Base-by-base conservation (phyloP, 35 echinoderm and acorn worm genomes). In the Hemicentrotus pulcherrimus region DNA sequence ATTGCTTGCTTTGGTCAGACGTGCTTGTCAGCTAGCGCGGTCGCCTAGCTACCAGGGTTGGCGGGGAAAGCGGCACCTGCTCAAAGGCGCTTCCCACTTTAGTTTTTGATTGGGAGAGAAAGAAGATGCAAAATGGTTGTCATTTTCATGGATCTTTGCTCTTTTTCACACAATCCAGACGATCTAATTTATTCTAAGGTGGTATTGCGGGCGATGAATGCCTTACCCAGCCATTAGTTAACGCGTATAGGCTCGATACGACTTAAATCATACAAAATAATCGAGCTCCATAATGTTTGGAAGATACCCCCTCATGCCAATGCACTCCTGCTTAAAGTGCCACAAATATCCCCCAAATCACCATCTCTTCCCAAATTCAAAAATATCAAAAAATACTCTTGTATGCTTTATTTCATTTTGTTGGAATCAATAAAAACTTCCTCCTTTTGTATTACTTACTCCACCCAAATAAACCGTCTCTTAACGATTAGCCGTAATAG, bases 131-230 rank as follows among this genome's bases (percentile, higher is more conserved):
- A 90, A 90, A 45, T 47, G 88, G 32, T 45, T 90, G 88, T 90
- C 88, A 90, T 90, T 28, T 90, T 90, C 88, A 47, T 90, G 88
- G 24, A 90, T 16, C 46, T 11, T 47, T 33, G 46, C 88, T 47
- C 88, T 90, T 90, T 90, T 90, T 90, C 88, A 90, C 32, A 47
- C 88, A 90, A 90, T 90, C 31, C 88, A 90, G 46, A 90, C 88
- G 46, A 7, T 90, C 88, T 45, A 18, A 46, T 47, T 47, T 10
- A 47, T 45, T 45, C 46, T 41, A 47, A 15, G 32, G 15, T 32
- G 88, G 88, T 11, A 90, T 90, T 45, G 33, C 12, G 31, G 12
- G 6, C 31, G n/a, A 90, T 90, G 88, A 32, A 90, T 90, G 46
- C 88, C 32, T 30, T 47, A 90, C 46, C 32, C 88, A 33, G 30